A percentile compares a stretch with the other conserved stretches of the same genome.
Conservation (phyloP, 2,113 vertebrate genomes). For the Mastomys natalensis region DNA sequence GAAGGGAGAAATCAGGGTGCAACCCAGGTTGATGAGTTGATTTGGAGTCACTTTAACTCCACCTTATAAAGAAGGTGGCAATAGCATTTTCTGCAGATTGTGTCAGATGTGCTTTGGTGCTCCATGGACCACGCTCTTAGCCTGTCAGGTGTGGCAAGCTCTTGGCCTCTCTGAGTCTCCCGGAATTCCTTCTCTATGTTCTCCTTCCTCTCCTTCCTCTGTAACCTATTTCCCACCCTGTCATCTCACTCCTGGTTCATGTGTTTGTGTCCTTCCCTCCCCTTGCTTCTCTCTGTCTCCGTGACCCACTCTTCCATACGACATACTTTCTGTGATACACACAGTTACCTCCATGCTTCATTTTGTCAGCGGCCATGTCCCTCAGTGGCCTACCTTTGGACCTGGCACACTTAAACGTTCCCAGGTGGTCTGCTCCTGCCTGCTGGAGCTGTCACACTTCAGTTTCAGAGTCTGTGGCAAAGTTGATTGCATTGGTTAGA, state of each 20-base stretch:
- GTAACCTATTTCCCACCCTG: not conserved
- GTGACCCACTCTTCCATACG: conserved; percentile 51
- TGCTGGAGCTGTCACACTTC: not conserved
- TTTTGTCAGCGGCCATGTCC: conserved; percentile 13
- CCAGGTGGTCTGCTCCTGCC: conserved; percentile 66
- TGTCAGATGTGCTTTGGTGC: not conserved
- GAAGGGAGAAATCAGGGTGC: not conserved
- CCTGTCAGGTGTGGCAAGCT: not conserved
- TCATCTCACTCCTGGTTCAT: not conserved
- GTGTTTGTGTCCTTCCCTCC: conserved; percentile 8
- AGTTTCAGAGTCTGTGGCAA: not conserved
- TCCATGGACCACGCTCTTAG: not conserved
- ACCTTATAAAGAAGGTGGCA: not conserved
- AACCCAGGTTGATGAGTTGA: not conserved
- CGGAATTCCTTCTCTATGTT: not conserved
- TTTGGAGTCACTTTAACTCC: not conserved
- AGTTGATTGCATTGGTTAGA: conserved; percentile 40
- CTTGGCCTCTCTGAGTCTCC: not conserved
- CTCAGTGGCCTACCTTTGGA: conserved; percentile 66
- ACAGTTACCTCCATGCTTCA: conserved; percentile 44
- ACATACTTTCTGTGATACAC: not conserved
- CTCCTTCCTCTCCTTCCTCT: not conserved
- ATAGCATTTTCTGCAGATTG: not conserved
- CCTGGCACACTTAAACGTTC: conserved; percentile 68
- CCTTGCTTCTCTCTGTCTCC: not conserved